Percentiles rank a stretch among this genome's conserved stretches.
Evolutionary conservation across 2,888 invertebrate genomes (phyloP).

Genomic region (Cremastinae sp.): DNA sequence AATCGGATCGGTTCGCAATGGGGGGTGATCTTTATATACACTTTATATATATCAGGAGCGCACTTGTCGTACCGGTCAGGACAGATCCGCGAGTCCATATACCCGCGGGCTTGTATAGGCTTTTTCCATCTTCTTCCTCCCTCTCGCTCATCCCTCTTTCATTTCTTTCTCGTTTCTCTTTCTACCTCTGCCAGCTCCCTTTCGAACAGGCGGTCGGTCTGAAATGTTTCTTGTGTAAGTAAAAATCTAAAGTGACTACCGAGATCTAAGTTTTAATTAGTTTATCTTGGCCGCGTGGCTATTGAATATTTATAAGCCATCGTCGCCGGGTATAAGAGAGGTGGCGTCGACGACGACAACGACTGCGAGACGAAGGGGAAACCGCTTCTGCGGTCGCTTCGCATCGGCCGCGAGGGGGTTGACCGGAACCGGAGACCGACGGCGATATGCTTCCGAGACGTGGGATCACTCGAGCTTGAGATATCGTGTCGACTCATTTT

Average conservation of each 20-base stretch:
- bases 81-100: conserved; percentile 32
- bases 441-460: conserved; percentile 49
- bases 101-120: conserved; percentile 75
- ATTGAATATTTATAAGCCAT: conserved; percentile 80
- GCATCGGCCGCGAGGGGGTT: conserved; percentile 45
- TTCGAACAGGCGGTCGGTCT: conserved; percentile 72
- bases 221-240: conserved; percentile 81
- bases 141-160: conserved; percentile 33
- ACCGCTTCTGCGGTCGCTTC: conserved; percentile 54
- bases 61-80: conserved; percentile 59
- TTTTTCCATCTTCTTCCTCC: conserved; percentile 65
- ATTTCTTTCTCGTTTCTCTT: conserved; percentile 25
- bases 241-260: conserved; percentile 81
- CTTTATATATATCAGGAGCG: conserved; percentile 30
- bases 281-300: conserved; percentile 81
- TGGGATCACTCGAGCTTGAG: conserved; percentile 17
- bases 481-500: conserved; percentile 10
- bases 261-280: conserved; percentile 81
- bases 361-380: conserved; percentile 56
- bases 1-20: conserved; percentile 60
- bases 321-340: conserved; percentile 62
- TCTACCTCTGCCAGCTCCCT: conserved; percentile 33
- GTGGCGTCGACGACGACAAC: conserved; percentile 58
- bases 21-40: conserved; percentile 42
- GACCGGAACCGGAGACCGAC: conserved; percentile 46